A percentile compares a stretch with the other conserved stretches of the same genome.
phyloP scores from a whole-genome alignment of 2,888 invertebrate species.

The Sesia apiformis region DNA sequence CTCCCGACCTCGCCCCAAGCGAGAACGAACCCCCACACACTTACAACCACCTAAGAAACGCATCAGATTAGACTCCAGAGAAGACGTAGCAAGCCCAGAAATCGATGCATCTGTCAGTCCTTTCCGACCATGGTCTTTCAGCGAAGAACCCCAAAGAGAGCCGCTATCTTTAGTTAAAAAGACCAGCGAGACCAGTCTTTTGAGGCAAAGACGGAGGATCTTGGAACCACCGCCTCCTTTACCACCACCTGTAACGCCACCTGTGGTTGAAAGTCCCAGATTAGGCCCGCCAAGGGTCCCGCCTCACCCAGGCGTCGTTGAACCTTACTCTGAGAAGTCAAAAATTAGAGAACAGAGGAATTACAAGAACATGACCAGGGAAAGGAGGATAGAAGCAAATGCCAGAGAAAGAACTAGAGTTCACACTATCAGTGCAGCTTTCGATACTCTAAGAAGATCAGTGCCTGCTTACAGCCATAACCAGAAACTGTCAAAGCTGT shows the following conservation, averaged over 20 bases:
- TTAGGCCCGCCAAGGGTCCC: conserved; percentile 67
- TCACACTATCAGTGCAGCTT: conserved; percentile 96
- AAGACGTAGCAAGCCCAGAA: conserved; percentile 50
- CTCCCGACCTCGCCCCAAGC: conserved; percentile 66
- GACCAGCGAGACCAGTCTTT: conserved; percentile 40
- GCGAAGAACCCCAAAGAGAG: conserved; percentile 76
- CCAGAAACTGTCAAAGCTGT: conserved; percentile 94
- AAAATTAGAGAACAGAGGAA: conserved; percentile 82
- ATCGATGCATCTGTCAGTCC: conserved; percentile 61
- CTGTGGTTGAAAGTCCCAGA: conserved; percentile 23
- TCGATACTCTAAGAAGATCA: conserved; percentile 88
- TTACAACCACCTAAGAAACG: conserved; percentile 81
- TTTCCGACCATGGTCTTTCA: conserved; percentile 80
- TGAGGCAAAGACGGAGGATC: conserved; percentile 48
- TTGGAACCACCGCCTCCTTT: conserved; percentile 43
- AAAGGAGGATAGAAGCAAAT: conserved; percentile 94
- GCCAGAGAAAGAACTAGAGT: conserved; percentile 94
- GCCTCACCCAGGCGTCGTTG: conserved; percentile 65
- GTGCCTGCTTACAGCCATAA: conserved; percentile 95
- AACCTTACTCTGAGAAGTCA: conserved; percentile 31
- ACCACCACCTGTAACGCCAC: conserved; percentile 30
- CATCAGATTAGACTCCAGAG: conserved; percentile 68
- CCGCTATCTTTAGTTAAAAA: conserved; percentile 77
- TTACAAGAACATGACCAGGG: conserved; percentile 96
- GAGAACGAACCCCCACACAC: conserved; percentile 54